Percentiles rank a stretch among this genome's conserved stretches.
phyloP scores from a whole-genome alignment of 2,888 invertebrate genomes.

The Leptopilina drosophilae region DNA sequence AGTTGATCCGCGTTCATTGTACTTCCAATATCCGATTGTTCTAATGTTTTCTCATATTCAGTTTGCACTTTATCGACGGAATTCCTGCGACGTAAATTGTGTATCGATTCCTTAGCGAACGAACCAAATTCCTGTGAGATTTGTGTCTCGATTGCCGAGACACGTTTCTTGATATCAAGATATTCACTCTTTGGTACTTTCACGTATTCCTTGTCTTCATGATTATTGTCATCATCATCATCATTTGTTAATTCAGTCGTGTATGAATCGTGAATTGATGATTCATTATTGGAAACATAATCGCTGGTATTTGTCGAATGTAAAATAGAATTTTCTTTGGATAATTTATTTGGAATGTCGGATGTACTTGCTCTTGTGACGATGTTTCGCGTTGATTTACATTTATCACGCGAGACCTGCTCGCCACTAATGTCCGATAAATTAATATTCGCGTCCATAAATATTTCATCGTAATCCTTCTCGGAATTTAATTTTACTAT shows the following conservation, averaged over 20 bases:
- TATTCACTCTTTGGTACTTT: constrained; percentile 86
- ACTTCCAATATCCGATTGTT: constrained; percentile 82
- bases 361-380: constrained; percentile 54
- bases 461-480: constrained; percentile 66
- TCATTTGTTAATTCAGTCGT: constrained; percentile 43
- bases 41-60: constrained; percentile 86
- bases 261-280: neutral
- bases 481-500: constrained; percentile 58
- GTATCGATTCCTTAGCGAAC: constrained; percentile 67
- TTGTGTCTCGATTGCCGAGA: constrained; percentile 85
- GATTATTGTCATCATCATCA: neutral
- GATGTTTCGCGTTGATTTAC: constrained; percentile 46
- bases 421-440: constrained; percentile 70
- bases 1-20: constrained; percentile 84
- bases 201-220: constrained; percentile 81
- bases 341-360: constrained; percentile 1
- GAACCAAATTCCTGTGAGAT: constrained; percentile 82
- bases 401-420: constrained; percentile 52
- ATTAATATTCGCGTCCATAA: constrained; percentile 71
- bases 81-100: constrained; percentile 72
- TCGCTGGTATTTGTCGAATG: neutral
- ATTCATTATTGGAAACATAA: constrained; percentile 19
- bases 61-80: constrained; percentile 83
- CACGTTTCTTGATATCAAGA: constrained; percentile 86
- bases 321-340: constrained; percentile 1